Conservation (phyloP, 2,888 invertebrate species). For the Phasia obesa region DNA sequence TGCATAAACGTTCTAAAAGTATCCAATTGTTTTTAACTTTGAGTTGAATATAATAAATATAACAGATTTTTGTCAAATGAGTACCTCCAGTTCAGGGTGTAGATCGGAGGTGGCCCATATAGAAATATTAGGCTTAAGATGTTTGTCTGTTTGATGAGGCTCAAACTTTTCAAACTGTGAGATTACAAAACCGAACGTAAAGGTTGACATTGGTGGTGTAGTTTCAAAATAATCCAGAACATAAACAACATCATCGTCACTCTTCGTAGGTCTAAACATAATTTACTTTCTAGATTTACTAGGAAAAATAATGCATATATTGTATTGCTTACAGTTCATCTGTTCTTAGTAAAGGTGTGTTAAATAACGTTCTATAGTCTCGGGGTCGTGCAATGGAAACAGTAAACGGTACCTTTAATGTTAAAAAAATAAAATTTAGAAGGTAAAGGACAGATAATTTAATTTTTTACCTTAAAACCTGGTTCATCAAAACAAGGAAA, state of each 20-base stretch:
- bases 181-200: slow-evolving; percentile 88
- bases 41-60: not conserved
- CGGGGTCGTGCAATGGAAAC: slow-evolving; percentile 85
- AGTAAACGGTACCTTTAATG: slow-evolving; percentile 87
- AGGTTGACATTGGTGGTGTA: slow-evolving; percentile 90
- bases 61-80: not conserved
- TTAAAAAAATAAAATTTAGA: not conserved
- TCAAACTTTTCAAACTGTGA: slow-evolving; percentile 84
- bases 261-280: slow-evolving; percentile 3
- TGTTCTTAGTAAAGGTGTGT: slow-evolving; percentile 85
- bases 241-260: slow-evolving; percentile 80
- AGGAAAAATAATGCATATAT: not conserved
- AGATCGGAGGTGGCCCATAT: slow-evolving; percentile 82
- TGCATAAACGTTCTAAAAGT: slow-evolving; percentile 84
- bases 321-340: slow-evolving; percentile 85
- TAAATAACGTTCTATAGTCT: slow-evolving; percentile 85
- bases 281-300: not conserved
- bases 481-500: slow-evolving; percentile 94
- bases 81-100: slow-evolving; percentile 82
- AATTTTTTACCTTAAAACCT: slow-evolving; percentile 86
- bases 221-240: slow-evolving; percentile 87
- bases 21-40: not conserved
- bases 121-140: slow-evolving; percentile 78
- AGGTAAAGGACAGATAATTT: not conserved
- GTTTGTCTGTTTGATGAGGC: slow-evolving; percentile 22